Percentiles rank a stretch among this genome's conserved stretches.
phyloP scores from a whole-genome alignment of 2,888 invertebrate species.

The Drosophila suboccidentalis region DNA sequence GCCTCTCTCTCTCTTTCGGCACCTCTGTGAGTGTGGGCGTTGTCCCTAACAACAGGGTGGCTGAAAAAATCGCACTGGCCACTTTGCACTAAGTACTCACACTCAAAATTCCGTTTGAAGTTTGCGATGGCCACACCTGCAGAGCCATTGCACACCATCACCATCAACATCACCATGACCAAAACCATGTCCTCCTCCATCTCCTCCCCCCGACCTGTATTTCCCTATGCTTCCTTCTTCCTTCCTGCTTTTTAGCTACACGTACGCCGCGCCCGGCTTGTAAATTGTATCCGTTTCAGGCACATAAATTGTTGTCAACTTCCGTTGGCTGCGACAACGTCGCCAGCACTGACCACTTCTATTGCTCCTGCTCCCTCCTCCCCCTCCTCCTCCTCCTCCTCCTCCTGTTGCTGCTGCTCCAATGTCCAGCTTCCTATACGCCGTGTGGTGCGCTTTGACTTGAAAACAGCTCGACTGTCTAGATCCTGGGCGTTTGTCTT shows the following conservation, averaged over 20 bases:
- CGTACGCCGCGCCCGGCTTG: constrained; percentile 73
- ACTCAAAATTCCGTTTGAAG: constrained; percentile 80
- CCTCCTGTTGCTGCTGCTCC: neutral
- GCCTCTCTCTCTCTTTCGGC: neutral
- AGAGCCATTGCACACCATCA: constrained; percentile 8
- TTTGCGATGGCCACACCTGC: constrained; percentile 59
- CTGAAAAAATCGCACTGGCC: constrained; percentile 58
- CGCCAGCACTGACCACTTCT: constrained; percentile 79
- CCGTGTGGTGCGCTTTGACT: constrained; percentile 64
- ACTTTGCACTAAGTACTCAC: constrained; percentile 78
- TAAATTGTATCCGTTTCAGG: constrained; percentile 84
- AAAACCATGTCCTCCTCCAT: neutral
- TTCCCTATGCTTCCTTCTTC: constrained; percentile 1
- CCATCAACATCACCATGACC: neutral
- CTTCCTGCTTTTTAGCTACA: constrained; percentile 36
- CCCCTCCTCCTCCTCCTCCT: constrained; percentile 5
- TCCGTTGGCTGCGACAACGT: constrained; percentile 81
- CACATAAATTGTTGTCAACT: constrained; percentile 84
- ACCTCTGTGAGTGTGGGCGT: constrained; percentile 8
- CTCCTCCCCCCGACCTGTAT: neutral
- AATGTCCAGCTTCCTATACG: constrained; percentile 28
- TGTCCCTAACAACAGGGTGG: constrained; percentile 39
- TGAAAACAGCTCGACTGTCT: constrained; percentile 55
- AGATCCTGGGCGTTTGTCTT: constrained; percentile 48
- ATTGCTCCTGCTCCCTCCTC: constrained; percentile 23